Conservation (phyloP, 2,888 invertebrate genomes). For the Standfussiana lucernea region DNA sequence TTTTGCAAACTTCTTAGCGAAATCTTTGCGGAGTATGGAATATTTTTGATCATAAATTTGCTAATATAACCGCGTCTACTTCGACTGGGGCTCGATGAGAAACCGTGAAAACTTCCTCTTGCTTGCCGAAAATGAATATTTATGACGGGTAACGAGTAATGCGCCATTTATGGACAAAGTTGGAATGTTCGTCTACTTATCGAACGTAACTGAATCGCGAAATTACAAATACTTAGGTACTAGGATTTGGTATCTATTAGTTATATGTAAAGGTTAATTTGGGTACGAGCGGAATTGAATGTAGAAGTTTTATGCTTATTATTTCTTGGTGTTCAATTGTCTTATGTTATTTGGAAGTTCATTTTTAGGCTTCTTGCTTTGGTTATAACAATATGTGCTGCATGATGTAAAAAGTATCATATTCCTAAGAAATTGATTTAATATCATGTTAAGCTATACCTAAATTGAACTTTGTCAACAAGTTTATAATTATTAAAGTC, state of each 20-base stretch:
- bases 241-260: conserved; percentile 58
- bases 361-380: not conserved
- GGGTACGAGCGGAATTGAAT: conserved; percentile 44
- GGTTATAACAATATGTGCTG: not conserved
- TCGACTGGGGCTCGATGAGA: conserved; percentile 79
- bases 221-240: conserved; percentile 65
- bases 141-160: conserved; percentile 88
- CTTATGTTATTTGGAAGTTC: not conserved
- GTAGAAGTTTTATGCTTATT: conserved; percentile 16
- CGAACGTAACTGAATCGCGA: conserved; percentile 79
- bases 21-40: conserved; percentile 79
- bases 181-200: conserved; percentile 86
- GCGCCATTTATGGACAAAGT: conserved; percentile 89
- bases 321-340: conserved; percentile 16
- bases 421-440: conserved; percentile 45
- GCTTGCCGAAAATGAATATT: conserved; percentile 89
- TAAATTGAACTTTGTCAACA: conserved; percentile 53
- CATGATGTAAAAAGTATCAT: conserved; percentile 50
- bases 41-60: conserved; percentile 89
- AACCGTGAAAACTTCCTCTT: conserved; percentile 86
- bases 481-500: conserved; percentile 55
- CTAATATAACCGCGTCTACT: conserved; percentile 86
- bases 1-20: conserved; percentile 68
- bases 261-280: conserved; percentile 32
- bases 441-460: conserved; percentile 39